Evolutionary conservation across 2,113 vertebrate species (phyloP), one percentile per base, ranked within the genome.

Genomic region (Thomomys bottae): DNA sequence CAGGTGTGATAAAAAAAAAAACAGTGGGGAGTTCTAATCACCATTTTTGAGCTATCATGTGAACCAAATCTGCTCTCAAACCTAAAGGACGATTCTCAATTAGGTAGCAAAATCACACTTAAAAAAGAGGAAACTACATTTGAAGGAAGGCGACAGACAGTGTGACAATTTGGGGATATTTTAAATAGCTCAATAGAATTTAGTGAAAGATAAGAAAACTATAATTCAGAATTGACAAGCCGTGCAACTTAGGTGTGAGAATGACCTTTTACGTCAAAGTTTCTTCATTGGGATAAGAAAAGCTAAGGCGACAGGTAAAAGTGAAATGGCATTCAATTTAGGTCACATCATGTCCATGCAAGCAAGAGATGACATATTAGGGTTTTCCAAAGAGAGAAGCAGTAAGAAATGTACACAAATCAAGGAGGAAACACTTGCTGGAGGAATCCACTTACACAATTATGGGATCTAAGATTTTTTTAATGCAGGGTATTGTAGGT

Each of bases 41-140:
- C 5, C 28, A 73, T 1, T 0, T 15, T 8, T 5, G 4, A 54
- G 0, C 11, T 36, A 3, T 9, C 1, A 17, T 20, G 32, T 71
- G n/a, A 40, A 0, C 24, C 12, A 84, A 63, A 3, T 6, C 28
- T 20, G 12, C n/a, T n/a, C n/a, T n/a, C n/a, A n/a, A n/a, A n/a
- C n/a, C n/a, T 34, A n/a, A 18, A 63, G 3, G 32, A 59, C 36
- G 20, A 81, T 76, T 30, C 42, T 26, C 91, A 61, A 32, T 73
- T 64, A 54, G 8, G n/a, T 63, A 54, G 59, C 81, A 87, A 89
- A 91, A 42, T 28, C 30, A 9, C 5, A 42, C 2, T 32, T 59
- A 45, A 59, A 0, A 77, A 64, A 82, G 34, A 88, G 4, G 4
- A 92, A 79, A 71, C 0, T 42, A 2, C 8, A 61, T 87, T 70